Evolutionary conservation across 1,140 invertebrate species (phyloP).

Genomic region (Heliothis subflexa): DNA sequence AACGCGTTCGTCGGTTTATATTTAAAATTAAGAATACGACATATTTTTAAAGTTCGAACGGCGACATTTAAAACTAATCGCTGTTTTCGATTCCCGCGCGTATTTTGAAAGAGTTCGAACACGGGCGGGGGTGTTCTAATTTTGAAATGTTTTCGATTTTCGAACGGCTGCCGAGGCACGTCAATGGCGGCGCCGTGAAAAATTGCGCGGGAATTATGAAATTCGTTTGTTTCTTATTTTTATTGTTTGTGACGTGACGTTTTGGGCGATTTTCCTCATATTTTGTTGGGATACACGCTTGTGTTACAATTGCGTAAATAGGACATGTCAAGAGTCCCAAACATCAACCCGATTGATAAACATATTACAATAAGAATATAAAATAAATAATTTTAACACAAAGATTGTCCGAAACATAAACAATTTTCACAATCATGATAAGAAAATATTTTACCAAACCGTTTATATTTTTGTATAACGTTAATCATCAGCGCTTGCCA

Average conservation of each 20-base stretch:
- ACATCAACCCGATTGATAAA: not conserved
- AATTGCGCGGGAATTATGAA: slow-evolving; percentile 60
- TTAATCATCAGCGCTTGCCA: slow-evolving; percentile 2
- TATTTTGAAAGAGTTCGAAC: slow-evolving; percentile 81
- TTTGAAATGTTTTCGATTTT: slow-evolving; percentile 79
- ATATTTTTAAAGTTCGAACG: slow-evolving; percentile 84
- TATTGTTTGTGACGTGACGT: slow-evolving; percentile 30
- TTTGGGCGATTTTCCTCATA: not conserved
- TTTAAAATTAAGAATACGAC: slow-evolving; percentile 81
- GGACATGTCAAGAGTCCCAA: slow-evolving; percentile 11
- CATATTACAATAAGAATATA: not conserved
- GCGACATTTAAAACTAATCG: slow-evolving; percentile 82
- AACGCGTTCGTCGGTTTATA: slow-evolving; percentile 81
- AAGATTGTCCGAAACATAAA: too few relatives aligned
- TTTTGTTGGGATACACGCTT: slow-evolving; percentile 10
- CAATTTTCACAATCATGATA: not conserved
- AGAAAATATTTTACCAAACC: not conserved
- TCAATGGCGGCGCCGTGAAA: slow-evolving; percentile 63
- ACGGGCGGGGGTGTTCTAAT: slow-evolving; percentile 69
- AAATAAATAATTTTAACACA: not conserved
- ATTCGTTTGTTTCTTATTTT: slow-evolving; percentile 61
- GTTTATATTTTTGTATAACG: not conserved
- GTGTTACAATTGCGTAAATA: not conserved
- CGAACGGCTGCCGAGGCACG: slow-evolving; percentile 67
- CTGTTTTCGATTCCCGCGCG: slow-evolving; percentile 81